Conservation (phyloP, 2,888 invertebrate species). For the Petrophora chlorosata region DNA sequence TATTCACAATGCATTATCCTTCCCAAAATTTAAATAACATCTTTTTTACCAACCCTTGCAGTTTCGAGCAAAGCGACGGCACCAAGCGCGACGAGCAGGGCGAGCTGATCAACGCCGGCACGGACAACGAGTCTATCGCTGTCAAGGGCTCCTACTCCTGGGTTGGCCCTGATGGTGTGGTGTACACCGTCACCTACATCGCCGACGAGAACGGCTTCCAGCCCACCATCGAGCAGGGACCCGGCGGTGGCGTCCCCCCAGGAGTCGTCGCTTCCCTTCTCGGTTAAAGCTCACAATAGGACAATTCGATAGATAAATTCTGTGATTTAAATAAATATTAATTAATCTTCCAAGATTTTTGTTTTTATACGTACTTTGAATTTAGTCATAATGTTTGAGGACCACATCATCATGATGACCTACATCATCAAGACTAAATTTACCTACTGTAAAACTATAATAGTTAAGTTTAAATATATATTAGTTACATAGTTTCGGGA, state of each 20-base stretch:
- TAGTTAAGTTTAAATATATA: too few species aligned
- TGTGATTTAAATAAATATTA: conserved; percentile 22
- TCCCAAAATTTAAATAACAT: too few species aligned
- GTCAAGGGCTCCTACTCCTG: conserved; percentile 80
- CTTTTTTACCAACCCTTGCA: too few species aligned
- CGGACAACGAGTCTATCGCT: conserved; percentile 78
- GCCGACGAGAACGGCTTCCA: conserved; percentile 85
- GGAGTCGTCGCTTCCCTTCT: conserved; percentile 63
- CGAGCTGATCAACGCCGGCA: conserved; percentile 74
- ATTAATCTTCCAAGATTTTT: not conserved
- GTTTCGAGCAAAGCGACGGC: conserved; percentile 82
- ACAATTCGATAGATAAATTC: conserved; percentile 6
- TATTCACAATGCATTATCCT: too few species aligned
- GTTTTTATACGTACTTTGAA: not conserved
- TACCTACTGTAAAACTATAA: too few species aligned
- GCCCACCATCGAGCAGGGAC: conserved; percentile 65
- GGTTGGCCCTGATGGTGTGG: conserved; percentile 75
- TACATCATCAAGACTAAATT: too few species aligned
- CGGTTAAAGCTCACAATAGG: conserved; percentile 46
- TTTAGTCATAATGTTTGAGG: too few species aligned
- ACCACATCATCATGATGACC: too few species aligned
- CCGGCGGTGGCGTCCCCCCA: conserved; percentile 55
- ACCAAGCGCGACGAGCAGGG: conserved; percentile 76
- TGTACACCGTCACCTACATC: conserved; percentile 75
- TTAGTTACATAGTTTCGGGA: too few species aligned